Evolutionary conservation across 2,113 vertebrate genomes (phyloP).

Genomic region (Ceyx margarethae): DNA sequence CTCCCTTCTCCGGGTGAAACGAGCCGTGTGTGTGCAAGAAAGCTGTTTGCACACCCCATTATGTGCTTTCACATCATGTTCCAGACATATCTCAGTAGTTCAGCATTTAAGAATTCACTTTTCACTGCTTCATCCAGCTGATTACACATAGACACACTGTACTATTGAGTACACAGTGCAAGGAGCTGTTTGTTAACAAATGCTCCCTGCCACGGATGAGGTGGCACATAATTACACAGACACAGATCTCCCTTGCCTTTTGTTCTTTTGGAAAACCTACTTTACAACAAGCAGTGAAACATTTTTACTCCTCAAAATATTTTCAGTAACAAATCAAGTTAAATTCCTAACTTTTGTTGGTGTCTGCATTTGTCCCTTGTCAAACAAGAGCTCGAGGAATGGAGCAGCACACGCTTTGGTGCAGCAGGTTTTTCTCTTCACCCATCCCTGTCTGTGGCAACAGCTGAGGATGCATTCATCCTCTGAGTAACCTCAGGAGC

Average conservation of each 20-base stretch:
- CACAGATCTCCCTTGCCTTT: neutral
- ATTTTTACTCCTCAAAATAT: neutral
- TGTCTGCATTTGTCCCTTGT: neutral
- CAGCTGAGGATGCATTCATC: neutral
- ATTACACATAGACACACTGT: slow-evolving; percentile 12
- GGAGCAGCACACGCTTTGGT: neutral
- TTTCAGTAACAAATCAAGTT: neutral
- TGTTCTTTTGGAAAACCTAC: neutral
- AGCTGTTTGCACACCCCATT: neutral
- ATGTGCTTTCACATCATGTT: neutral
- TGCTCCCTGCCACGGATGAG: neutral
- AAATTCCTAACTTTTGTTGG: neutral
- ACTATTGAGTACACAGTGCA: neutral
- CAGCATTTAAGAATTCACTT: slow-evolving; percentile 16
- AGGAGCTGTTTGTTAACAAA: slow-evolving; percentile 30
- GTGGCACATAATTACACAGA: neutral
- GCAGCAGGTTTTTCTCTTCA: neutral
- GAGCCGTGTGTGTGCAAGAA: neutral
- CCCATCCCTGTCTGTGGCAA: neutral
- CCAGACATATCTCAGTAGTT: neutral
- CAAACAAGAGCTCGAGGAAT: neutral
- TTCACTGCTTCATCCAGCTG: slow-evolving; percentile 12
- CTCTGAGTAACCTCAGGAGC: neutral
- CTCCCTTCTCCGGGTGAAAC: neutral
- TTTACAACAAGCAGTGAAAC: neutral